Base-by-base conservation (phyloP, 1,140 invertebrate genomes). In the Caenorhabditis latens region DNA sequence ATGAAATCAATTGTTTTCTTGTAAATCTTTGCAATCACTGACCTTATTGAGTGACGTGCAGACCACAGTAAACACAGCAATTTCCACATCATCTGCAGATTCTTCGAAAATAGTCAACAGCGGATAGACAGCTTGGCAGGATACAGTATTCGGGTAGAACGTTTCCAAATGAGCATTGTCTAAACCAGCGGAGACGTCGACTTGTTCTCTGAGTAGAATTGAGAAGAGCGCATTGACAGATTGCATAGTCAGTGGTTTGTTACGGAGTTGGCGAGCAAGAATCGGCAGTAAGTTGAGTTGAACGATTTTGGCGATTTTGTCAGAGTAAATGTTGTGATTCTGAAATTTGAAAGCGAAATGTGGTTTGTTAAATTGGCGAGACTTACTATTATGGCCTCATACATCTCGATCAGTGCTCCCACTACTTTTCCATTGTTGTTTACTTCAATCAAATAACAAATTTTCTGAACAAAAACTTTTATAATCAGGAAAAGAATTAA, bases 161-260 rank as follows among this genome's bases (percentile, higher is more conserved):
- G 71, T 79, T 79, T 79, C 71, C 14, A 79, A 24, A 50, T 79
- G 71, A 13, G 71, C 71, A 24, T 79, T 79, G n/a, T 79, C 71
- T 5, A 79, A n/a, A 24, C 71, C 71, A 5, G 71, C 71, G n/a
- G 71, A 79, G 3, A 79, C 71, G 24, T 79, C 71, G 4, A 79
- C 71, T 79, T 79, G 71, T 9, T 79, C 71, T 3, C 71, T 46
- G 71, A 79, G 71, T 21, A 79, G 24, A 50, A 79, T 79, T 19
- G 71, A 79, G 24, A 79, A 79, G 4, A 79, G 40, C 13, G 71
- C 71, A 13, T 79, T 79, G n/a, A 79, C 71, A 48, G 71, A 50
- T 79, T 79, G 71, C 71, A 79, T 79, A n/a, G 71, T 53, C 21
- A 79, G 11, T 14, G 71, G 71, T 24, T 79, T 79, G 8, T 21